Base-by-base conservation (phyloP, 2,113 vertebrate species). In the Coptodon rendalli region DNA sequence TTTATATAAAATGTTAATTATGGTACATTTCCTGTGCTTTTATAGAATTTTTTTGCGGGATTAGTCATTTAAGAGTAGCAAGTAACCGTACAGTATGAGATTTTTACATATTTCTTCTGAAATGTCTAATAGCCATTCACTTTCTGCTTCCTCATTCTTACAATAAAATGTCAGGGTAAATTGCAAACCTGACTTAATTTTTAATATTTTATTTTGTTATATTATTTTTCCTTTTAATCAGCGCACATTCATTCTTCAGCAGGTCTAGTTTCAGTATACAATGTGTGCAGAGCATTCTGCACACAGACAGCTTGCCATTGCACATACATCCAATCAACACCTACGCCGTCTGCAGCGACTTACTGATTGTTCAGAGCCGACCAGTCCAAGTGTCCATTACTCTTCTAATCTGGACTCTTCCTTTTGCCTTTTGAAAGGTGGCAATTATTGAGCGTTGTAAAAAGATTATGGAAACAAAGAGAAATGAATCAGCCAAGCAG, bases 401-500 rank as follows among this genome's bases (percentile, higher is more conserved):
- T 80, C 63, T n/a, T 34, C 17, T 5, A 1, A 50, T 50, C 9
- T 76, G 6, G 43, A 76, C 10, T 54, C 88, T 83, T 90, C 59
- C 56, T 36, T 40, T 82, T 61, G 79, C 54, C 81, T 36, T 9
- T 19, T 90, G 82, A 83, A 83, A 88, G 82, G 83, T 59, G 81
- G 85, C 53, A 92, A 92, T 95, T 93, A 94, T 52, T 27, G 76
- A 79, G 31, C 27, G 5, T 56, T 61, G 68, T 90, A 88, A 94
- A 94, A 86, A 89, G 80, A 66, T 91, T 83, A 85, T 48, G 31
- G 57, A 83, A 94, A 90, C 88, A 90, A 87, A 87, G 59, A 73
- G 50, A 63, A 86, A 91, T 92, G 50, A 94, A 93, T 94, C 87
- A 95, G 86, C 80, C 63, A n/a, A 24, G 85, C 82, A 56, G 12